Evolutionary conservation across 2,888 invertebrate species (phyloP).

Genomic region (Lamellibrachia satsuma): DNA sequence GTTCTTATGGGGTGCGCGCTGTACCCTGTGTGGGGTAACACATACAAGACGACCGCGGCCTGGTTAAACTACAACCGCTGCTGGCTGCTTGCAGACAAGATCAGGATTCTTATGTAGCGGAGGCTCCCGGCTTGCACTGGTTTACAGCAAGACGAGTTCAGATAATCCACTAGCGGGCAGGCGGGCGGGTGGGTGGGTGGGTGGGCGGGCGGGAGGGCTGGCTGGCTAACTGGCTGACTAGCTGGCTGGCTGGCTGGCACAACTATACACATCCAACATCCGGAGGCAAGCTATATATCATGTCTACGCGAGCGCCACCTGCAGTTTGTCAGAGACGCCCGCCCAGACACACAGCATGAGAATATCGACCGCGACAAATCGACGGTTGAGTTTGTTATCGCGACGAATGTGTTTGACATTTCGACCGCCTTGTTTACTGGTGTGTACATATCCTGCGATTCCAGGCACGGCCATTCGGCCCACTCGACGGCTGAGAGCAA

Average conservation of each 20-base stretch:
- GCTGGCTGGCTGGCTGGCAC: neutral
- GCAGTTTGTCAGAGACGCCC: neutral
- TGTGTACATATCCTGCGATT: neutral
- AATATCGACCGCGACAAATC: constrained; percentile 11
- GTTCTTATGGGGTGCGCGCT: neutral
- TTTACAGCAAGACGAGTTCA: no score
- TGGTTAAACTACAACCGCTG: neutral
- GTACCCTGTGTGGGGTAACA: neutral
- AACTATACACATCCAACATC: neutral
- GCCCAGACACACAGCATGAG: neutral
- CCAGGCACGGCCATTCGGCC: neutral
- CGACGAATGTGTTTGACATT: constrained; percentile 13
- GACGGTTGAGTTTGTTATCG: constrained; percentile 9
- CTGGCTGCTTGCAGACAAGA: neutral
- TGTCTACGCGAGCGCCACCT: neutral
- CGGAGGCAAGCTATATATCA: neutral
- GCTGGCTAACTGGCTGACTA: neutral
- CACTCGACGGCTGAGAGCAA: neutral
- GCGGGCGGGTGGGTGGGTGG: no score
- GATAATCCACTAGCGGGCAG: no score
- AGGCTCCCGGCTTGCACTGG: no score
- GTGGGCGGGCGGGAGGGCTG: no score
- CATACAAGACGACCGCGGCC: neutral
- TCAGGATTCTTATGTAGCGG: no score
- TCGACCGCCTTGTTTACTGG: constrained; percentile 10